Conservation (phyloP, 1,140 invertebrate species). For the Papilio aristodemus region DNA sequence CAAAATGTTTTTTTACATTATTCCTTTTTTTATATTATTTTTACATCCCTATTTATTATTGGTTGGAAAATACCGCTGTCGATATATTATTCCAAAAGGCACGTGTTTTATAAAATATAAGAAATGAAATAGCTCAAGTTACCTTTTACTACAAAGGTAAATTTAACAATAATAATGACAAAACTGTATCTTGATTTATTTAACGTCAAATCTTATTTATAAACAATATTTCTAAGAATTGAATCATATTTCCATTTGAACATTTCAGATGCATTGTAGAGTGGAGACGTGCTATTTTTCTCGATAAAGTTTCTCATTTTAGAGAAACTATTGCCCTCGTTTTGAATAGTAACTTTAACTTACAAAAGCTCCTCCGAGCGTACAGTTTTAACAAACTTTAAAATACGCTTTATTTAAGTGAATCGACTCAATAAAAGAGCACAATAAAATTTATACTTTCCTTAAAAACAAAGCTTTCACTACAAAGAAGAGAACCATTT, state of each 20-base stretch:
- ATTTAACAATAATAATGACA: too few relatives aligned
- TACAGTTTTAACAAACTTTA: slow-evolving; percentile 21
- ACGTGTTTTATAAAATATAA: too few relatives aligned
- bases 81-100: too few relatives aligned
- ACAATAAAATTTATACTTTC: background rate
- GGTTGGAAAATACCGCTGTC: too few relatives aligned
- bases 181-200: too few relatives aligned
- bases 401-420: slow-evolving; percentile 17
- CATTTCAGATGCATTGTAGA: slow-evolving; percentile 18
- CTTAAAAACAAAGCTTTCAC: background rate
- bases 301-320: slow-evolving; percentile 24
- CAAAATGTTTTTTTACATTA: too few relatives aligned
- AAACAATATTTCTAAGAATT: slow-evolving; percentile 4
- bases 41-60: too few relatives aligned
- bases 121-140: too few relatives aligned
- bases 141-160: too few relatives aligned
- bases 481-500: too few relatives aligned
- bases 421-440: slow-evolving; percentile 7
- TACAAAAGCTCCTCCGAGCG: slow-evolving; percentile 16
- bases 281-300: slow-evolving; percentile 14
- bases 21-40: too few relatives aligned
- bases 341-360: slow-evolving; percentile 20
- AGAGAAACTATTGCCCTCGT: slow-evolving; percentile 18
- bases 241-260: slow-evolving; percentile 19
- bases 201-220: slow-evolving; percentile 5